A percentile compares a stretch with the other conserved stretches of the same genome.
These are phyloP conservation scores for Laothoe populi DNA, from an alignment of 2,888 invertebrate genomes.

Conservation along the genomic window DNA sequence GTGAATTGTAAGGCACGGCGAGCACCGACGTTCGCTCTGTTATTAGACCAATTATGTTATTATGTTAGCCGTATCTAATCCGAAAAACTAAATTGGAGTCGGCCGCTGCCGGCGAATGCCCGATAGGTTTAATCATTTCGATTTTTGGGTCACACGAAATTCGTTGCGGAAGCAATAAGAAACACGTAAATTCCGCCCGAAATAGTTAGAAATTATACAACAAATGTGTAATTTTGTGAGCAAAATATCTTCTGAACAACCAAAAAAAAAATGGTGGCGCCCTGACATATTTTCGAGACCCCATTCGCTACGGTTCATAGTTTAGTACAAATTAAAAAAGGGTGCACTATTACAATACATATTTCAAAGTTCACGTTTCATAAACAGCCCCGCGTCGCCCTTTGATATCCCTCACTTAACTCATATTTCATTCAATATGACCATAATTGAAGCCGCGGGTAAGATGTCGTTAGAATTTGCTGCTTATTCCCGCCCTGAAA, in stretches of 20 bases:
- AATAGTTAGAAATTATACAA: conserved; percentile 73
- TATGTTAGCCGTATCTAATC: conserved; percentile 84
- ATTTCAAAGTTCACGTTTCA: conserved; percentile 82
- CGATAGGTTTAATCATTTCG: conserved; percentile 82
- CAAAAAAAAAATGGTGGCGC: conserved; percentile 36
- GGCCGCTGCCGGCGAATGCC: conserved; percentile 82
- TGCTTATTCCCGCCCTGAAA: conserved; percentile 61
- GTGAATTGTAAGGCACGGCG: conserved; percentile 84
- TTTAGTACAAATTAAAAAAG: conserved; percentile 82
- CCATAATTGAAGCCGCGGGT: conserved; percentile 79
- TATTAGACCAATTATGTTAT: conserved; percentile 85
- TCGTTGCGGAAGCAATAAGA: conserved; percentile 84
- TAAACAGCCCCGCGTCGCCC: conserved; percentile 77
- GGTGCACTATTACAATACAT: conserved; percentile 75
- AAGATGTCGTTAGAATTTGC: conserved; percentile 63
- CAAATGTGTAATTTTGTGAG: conserved; percentile 60
- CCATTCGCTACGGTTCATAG: conserved; percentile 74
- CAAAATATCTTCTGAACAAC: conserved; percentile 56
- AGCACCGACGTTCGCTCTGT: conserved; percentile 72
- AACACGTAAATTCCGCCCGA: conserved; percentile 77
- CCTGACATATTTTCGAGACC: conserved; percentile 59
- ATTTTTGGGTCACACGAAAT: conserved; percentile 83
- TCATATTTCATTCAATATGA: conserved; percentile 84
- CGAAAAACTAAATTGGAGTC: conserved; percentile 84
- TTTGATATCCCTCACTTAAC: conserved; percentile 84